Evolutionary conservation across 2,797 vertebrate genomes (phyloP).

Genomic region (Myotis findleyi): DNA sequence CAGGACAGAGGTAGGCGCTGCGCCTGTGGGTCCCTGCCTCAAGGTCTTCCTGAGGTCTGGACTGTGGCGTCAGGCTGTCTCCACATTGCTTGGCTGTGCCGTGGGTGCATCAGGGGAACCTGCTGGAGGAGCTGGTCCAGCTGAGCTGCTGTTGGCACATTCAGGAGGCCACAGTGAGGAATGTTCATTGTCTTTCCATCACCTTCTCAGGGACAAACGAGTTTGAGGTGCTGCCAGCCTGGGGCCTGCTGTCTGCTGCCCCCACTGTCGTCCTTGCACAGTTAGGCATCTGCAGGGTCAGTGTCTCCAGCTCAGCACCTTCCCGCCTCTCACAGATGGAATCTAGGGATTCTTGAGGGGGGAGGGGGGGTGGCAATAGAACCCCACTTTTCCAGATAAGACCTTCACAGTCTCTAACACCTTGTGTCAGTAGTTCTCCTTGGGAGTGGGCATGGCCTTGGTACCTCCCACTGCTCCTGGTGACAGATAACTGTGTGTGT

Average conservation of each 20-base stretch:
- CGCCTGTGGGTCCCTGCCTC: neutral
- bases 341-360: neutral
- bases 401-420: neutral
- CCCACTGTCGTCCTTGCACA: neutral
- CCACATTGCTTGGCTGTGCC: neutral
- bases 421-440: neutral
- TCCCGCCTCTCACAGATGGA: neutral
- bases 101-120: neutral
- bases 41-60: neutral
- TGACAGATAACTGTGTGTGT: neutral
- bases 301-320: neutral
- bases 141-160: neutral
- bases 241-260: neutral
- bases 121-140: neutral
- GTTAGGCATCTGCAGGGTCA: neutral
- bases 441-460: neutral
- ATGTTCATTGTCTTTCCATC: neutral
- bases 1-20: neutral
- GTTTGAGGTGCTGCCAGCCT: neutral
- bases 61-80: neutral
- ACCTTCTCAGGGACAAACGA: neutral
- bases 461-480: neutral
- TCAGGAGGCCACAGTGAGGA: neutral
- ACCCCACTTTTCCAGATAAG: neutral
- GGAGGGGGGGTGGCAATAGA: accelerated